Evolutionary conservation across 2,797 vertebrate species (phyloP).

Genomic region (Falco peregrinus): DNA sequence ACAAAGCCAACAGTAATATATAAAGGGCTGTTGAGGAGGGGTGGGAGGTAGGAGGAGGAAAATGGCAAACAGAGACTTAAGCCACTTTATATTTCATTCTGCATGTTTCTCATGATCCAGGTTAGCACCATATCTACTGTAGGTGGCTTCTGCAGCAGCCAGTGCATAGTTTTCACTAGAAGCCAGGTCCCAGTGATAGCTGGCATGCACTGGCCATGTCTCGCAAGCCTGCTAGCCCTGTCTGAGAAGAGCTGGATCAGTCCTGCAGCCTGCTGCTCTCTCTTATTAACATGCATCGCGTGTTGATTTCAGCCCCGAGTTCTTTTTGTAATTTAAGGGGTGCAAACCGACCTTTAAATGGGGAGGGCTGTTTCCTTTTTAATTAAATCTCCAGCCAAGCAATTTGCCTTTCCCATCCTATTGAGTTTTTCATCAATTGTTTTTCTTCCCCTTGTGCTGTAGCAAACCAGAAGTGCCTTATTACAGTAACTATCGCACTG

Average conservation of each 20-base stretch:
- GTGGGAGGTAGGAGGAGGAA: not conserved
- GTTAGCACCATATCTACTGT: not conserved
- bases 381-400: slow-evolving; percentile 76
- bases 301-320: slow-evolving; percentile 27
- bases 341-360: slow-evolving; percentile 65
- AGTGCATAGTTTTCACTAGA: not conserved
- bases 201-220: not conserved
- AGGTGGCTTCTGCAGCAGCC: not conserved
- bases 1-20: slow-evolving; percentile 30
- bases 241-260: not conserved
- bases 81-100: not conserved
- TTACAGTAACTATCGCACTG: slow-evolving; percentile 50
- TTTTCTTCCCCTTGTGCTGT: slow-evolving; percentile 43
- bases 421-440: slow-evolving; percentile 74
- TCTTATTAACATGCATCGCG: slow-evolving; percentile 33
- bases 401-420: slow-evolving; percentile 74
- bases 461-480: slow-evolving; percentile 70
- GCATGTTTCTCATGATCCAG: not conserved
- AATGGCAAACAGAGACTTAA: not conserved
- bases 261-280: not conserved
- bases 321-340: slow-evolving; percentile 60
- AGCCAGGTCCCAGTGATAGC: not conserved
- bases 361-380: slow-evolving; percentile 70
- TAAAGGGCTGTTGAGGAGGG: not conserved
- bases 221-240: not conserved